Evolutionary conservation across 2,888 invertebrate genomes (phyloP).

Genomic region (Cheiracanthium punctorium): DNA sequence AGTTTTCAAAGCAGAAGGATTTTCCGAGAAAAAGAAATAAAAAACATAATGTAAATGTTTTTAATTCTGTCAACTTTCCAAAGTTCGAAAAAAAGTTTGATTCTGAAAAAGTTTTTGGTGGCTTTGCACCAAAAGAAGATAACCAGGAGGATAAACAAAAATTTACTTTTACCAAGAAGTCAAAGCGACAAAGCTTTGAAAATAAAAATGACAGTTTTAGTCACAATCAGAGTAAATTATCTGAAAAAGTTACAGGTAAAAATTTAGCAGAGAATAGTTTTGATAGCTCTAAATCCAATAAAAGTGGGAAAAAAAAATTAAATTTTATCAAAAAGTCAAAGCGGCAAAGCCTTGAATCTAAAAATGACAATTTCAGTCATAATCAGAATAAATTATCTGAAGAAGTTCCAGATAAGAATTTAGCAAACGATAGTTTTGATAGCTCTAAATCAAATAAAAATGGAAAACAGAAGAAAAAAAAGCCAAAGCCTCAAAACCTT

Average conservation of each 20-base stretch:
- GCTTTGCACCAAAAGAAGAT: no score
- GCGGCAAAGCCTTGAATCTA: neutral
- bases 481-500: neutral
- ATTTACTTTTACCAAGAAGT: neutral
- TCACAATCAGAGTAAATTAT: neutral
- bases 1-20: neutral
- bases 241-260: no score
- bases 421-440: no score
- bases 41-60: neutral
- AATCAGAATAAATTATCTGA: neutral
- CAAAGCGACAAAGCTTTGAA: neutral
- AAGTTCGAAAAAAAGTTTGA: neutral
- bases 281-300: no score
- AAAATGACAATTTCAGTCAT: neutral
- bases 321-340: neutral
- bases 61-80: neutral
- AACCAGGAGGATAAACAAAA: neutral
- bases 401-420: no score
- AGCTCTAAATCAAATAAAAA: no score
- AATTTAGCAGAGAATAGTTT: no score
- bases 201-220: neutral
- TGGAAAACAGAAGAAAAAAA: no score
- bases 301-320: neutral
- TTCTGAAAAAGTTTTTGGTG: neutral
- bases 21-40: neutral